Evolutionary conservation across 2,113 vertebrate species (phyloP).

Genomic region (Ardeotis arabs): DNA sequence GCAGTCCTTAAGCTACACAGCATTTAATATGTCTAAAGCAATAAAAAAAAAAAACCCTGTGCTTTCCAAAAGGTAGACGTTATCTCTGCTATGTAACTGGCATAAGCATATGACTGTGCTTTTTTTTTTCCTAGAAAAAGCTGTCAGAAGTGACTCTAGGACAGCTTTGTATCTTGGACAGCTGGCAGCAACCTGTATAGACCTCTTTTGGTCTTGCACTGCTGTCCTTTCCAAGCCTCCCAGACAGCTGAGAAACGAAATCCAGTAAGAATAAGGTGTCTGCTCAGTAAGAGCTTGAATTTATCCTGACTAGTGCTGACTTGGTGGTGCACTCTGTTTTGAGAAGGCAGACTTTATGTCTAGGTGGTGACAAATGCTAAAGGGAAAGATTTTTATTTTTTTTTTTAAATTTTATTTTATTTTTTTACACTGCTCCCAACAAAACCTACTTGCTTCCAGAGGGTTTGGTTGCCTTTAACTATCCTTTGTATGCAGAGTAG

Average conservation of each 20-base stretch:
- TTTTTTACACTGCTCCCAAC: neutral
- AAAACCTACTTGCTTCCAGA: neutral
- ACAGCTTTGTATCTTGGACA: neutral
- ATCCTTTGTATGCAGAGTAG: neutral
- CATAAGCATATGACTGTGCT: neutral
- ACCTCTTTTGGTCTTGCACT: neutral
- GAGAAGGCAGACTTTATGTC: neutral
- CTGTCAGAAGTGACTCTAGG: neutral
- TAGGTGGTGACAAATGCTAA: neutral
- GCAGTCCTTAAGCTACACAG: neutral
- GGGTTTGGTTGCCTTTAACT: fast-evolving
- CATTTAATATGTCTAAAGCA: neutral
- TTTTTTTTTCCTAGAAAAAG: neutral
- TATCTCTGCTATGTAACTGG: neutral
- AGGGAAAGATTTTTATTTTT: neutral
- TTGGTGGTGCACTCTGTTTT: neutral
- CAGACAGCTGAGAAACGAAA: neutral
- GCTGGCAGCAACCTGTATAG: fast-evolving
- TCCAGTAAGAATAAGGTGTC: neutral
- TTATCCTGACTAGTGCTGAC: neutral
- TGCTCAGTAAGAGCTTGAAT: neutral
- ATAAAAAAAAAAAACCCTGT: neutral
- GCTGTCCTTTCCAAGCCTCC: neutral
- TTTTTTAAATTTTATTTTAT: too few species aligned
- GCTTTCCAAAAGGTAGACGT: neutral